Evolutionary conservation across 2,113 vertebrate species (phyloP).

Genomic region (Bubo bubo): DNA sequence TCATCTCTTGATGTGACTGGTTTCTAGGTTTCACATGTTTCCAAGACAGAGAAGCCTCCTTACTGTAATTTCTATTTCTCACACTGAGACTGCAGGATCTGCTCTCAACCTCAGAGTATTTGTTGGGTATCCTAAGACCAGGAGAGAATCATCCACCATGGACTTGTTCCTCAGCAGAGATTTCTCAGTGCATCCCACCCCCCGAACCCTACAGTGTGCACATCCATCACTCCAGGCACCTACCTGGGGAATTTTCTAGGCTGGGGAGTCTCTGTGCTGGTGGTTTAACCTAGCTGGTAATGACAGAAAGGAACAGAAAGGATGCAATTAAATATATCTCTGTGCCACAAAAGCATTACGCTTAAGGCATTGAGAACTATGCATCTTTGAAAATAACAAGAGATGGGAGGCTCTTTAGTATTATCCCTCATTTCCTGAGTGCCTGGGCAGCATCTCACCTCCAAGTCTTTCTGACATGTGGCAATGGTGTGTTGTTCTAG

Average conservation of each 20-base stretch:
- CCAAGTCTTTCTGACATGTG: background rate
- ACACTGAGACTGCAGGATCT: background rate
- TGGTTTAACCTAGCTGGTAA: background rate
- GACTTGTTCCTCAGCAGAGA: background rate
- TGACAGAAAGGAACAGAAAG: background rate
- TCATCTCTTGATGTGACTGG: background rate
- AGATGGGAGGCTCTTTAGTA: background rate
- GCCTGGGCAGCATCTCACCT: background rate
- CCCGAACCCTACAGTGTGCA: background rate
- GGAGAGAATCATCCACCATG: background rate
- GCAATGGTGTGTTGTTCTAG: background rate
- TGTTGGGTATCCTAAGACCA: background rate
- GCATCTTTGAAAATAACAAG: background rate
- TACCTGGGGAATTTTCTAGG: background rate
- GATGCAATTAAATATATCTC: background rate
- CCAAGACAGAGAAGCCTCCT: background rate
- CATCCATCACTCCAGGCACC: accelerated
- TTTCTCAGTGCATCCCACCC: background rate
- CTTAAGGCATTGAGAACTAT: background rate
- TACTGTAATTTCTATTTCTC: background rate
- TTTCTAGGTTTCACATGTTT: background rate
- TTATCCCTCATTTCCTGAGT: background rate
- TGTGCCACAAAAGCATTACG: background rate
- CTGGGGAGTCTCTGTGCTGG: background rate
- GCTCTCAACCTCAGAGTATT: background rate